phyloP scores from a whole-genome alignment of 2,113 vertebrate genomes.

The Vulpes ferrilata region DNA sequence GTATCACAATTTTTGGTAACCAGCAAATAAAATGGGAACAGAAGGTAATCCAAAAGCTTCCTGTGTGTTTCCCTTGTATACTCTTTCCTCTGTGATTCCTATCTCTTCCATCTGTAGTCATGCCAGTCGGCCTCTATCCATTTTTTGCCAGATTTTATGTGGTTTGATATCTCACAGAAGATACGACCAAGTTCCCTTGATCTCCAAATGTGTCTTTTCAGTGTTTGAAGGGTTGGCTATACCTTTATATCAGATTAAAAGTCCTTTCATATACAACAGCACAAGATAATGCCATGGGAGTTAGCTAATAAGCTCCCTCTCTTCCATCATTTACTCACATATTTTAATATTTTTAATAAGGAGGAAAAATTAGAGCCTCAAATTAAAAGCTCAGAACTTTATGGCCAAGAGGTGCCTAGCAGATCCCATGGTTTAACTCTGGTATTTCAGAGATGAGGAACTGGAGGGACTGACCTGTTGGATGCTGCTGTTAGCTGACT shows the following conservation, averaged over 20 bases:
- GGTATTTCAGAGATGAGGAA: background rate
- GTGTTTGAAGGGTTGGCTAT: background rate
- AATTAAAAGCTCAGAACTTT: background rate
- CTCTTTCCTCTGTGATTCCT: background rate
- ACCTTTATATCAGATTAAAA: slow-evolving; percentile 14
- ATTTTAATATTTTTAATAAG: slow-evolving; percentile 56
- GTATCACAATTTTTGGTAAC: background rate
- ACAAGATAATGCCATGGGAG: background rate
- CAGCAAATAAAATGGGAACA: background rate
- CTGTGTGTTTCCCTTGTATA: background rate
- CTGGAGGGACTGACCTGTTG: background rate
- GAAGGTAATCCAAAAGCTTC: background rate
- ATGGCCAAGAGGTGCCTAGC: background rate
- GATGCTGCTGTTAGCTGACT: background rate
- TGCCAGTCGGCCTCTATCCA: background rate
- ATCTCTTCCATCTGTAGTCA: background rate
- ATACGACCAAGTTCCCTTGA: background rate
- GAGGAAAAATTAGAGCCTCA: background rate
- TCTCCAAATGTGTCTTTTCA: background rate
- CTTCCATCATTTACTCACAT: background rate
- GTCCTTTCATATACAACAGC: background rate
- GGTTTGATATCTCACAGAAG: background rate
- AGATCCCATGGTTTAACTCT: background rate
- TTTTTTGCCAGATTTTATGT: background rate
- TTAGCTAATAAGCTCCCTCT: background rate